A percentile compares a stretch with the other conserved stretches of the same genome.
Evolutionary conservation across 2,888 invertebrate species (phyloP).

Genomic region (Tuberolachnus salignus): DNA sequence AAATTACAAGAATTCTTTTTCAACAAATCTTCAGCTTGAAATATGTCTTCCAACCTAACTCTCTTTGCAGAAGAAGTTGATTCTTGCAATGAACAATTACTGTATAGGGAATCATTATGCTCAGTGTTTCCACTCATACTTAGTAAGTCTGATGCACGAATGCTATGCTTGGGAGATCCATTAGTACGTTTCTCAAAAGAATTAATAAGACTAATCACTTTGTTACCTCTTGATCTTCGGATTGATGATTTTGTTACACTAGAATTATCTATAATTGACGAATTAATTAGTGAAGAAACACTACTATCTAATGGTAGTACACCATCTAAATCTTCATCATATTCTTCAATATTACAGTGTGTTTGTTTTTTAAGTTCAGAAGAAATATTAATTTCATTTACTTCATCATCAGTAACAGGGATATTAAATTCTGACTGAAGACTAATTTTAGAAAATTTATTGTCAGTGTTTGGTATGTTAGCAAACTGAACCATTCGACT

Average conservation of each 20-base stretch:
- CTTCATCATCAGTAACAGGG: conserved; percentile 13
- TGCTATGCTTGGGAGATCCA: conserved; percentile 14
- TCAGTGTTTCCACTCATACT: not conserved
- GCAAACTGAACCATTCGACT: conserved; percentile 50
- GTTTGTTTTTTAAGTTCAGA: not conserved
- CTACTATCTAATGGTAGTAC: conserved; percentile 42
- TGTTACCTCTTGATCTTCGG: conserved; percentile 48
- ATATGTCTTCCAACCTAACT: conserved; percentile 41
- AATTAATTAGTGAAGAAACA: conserved; percentile 42
- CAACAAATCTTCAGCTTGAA: conserved; percentile 48
- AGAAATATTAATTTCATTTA: not conserved
- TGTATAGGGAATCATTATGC: not conserved
- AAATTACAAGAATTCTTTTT: conserved; percentile 12
- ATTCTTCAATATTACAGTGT: conserved; percentile 3
- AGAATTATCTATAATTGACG: conserved; percentile 32
- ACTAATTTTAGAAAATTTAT: conserved; percentile 6
- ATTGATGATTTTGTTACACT: conserved; percentile 28
- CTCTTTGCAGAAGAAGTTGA: conserved; percentile 24
- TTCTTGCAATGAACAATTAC: not conserved
- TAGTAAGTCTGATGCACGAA: conserved; percentile 44
- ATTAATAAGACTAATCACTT: conserved; percentile 46
- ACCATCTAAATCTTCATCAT: conserved; percentile 51
- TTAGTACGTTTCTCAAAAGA: conserved; percentile 36
- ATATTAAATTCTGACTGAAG: not conserved
- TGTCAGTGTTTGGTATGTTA: conserved; percentile 35